Evolutionary conservation across 1,140 invertebrate genomes (phyloP).

Genomic region (Dermatophagoides farinae): DNA sequence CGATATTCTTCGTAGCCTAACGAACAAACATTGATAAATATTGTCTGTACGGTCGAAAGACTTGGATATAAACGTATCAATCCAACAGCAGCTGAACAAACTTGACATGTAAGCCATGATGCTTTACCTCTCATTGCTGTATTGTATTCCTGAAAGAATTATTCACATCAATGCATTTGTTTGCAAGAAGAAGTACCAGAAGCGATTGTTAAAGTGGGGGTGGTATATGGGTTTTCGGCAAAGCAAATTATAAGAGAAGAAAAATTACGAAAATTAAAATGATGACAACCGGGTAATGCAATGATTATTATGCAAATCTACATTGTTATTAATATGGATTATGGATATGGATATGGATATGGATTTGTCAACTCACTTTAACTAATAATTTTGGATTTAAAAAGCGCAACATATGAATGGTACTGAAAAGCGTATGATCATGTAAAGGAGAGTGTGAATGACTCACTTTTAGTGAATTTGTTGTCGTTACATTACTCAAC

Average conservation of each 20-base stretch:
- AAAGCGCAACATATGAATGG: neutral
- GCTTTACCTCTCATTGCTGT: neutral
- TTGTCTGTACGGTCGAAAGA: neutral
- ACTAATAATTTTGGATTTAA: neutral
- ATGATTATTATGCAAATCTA: too few species aligned
- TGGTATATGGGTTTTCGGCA: too few species aligned
- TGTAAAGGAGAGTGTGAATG: too few species aligned
- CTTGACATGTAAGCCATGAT: conserved; percentile 3
- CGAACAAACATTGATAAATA: neutral
- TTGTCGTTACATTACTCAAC: neutral
- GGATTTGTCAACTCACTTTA: neutral
- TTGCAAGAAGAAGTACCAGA: too few species aligned
- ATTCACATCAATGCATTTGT: too few species aligned
- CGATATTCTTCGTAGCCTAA: conserved; percentile 1
- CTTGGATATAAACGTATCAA: neutral
- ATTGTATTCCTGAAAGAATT: neutral
- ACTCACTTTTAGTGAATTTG: neutral
- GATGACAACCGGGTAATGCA: too few species aligned
- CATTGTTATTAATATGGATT: too few species aligned
- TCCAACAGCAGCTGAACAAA: neutral
- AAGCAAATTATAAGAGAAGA: too few species aligned
- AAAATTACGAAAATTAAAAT: too few species aligned
- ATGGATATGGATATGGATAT: too few species aligned
- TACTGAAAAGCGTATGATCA: neutral
- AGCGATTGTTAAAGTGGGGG: too few species aligned